Evolutionary conservation across 2,113 vertebrate genomes (phyloP).

Genomic region (Alaudala cheleensis): DNA sequence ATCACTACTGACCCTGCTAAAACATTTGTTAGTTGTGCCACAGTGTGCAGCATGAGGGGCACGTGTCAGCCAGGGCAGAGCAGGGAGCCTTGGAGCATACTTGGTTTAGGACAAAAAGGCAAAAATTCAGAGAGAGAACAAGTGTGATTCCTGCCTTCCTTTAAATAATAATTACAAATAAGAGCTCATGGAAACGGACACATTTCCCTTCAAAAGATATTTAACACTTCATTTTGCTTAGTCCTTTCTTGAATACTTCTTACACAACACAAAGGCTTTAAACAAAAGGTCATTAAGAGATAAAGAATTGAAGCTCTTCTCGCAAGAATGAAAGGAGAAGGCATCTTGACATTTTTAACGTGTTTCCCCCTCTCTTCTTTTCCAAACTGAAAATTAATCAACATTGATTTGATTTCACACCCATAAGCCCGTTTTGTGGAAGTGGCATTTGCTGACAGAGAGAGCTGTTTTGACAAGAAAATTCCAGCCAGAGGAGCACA

Average conservation of each 20-base stretch:
- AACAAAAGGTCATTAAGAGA: constrained; percentile 65
- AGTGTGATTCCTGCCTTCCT: neutral
- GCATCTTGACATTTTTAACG: constrained; percentile 58
- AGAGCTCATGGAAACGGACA: neutral
- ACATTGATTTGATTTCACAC: constrained; percentile 57
- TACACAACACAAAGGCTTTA: constrained; percentile 39
- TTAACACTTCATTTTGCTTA: constrained; percentile 31
- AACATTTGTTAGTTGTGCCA: neutral
- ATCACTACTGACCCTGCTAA: neutral
- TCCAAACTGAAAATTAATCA: constrained; percentile 51
- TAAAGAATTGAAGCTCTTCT: constrained; percentile 28
- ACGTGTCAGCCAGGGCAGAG: neutral
- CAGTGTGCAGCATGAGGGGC: fast-evolving
- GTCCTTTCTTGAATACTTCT: neutral
- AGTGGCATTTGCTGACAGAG: constrained; percentile 40
- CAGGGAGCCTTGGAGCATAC: neutral
- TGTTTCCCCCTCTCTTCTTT: neutral
- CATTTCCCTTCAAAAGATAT: neutral
- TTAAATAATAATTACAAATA: neutral
- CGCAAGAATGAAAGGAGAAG: neutral
- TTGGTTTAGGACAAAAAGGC: neutral
- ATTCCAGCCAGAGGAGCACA: neutral
- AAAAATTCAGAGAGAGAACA: neutral
- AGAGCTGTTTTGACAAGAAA: neutral
- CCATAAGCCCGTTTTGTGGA: neutral